phyloP scores from a whole-genome alignment of 2,888 invertebrate genomes.

The Malthinus seriepunctatus region DNA sequence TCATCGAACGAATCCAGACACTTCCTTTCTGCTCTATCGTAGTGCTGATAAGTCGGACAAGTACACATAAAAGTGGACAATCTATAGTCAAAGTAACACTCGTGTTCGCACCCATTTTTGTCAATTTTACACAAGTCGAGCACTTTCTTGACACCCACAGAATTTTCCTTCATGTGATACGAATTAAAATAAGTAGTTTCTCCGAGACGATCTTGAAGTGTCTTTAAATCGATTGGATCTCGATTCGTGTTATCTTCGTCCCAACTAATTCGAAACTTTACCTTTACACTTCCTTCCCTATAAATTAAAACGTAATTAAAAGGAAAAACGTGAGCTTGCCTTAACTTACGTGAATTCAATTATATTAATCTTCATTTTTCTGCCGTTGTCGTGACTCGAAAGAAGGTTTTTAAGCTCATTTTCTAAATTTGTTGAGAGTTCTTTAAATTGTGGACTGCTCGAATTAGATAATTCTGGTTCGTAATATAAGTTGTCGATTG shows the following conservation, averaged over 20 bases:
- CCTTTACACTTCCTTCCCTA: constrained; percentile 69
- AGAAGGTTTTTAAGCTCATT: constrained; percentile 63
- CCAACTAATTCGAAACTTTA: constrained; percentile 70
- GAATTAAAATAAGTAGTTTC: constrained; percentile 58
- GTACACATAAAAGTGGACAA: constrained; percentile 66
- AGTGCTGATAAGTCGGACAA: constrained; percentile 62
- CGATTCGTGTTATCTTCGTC: constrained; percentile 53
- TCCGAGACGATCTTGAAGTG: constrained; percentile 57
- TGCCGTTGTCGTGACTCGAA: constrained; percentile 57
- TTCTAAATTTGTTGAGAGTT: constrained; percentile 63
- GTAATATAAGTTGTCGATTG: constrained; percentile 68
- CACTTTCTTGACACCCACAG: constrained; percentile 61
- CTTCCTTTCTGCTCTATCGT: constrained; percentile 56
- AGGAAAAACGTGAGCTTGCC: neutral
- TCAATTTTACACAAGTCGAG: constrained; percentile 68
- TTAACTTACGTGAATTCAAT: constrained; percentile 63
- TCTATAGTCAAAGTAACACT: constrained; percentile 68
- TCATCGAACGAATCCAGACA: constrained; percentile 48
- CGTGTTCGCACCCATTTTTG: constrained; percentile 64
- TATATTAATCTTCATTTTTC: constrained; percentile 64
- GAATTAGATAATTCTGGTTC: constrained; percentile 61
- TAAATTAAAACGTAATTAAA: constrained; percentile 37
- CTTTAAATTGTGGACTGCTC: constrained; percentile 65
- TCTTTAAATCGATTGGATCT: constrained; percentile 57
- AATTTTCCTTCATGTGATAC: constrained; percentile 55